Base-by-base conservation (phyloP, 1,140 invertebrate genomes). In the Micrasema minimum region DNA sequence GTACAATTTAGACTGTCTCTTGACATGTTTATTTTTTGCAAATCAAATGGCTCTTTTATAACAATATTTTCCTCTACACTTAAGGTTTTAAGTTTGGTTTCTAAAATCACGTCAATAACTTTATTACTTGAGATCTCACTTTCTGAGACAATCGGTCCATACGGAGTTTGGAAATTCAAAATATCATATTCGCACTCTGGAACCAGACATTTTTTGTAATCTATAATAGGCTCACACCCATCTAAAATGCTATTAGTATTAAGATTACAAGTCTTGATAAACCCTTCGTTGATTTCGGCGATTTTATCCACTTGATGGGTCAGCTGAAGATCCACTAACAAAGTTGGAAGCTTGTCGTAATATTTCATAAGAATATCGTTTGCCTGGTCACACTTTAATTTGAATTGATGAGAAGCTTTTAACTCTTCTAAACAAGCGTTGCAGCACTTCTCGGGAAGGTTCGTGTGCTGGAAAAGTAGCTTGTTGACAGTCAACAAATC, bases 71-170 rank as follows among this genome's bases (percentile, higher is more conserved):
- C 55, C 20, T 41, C 22, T 10, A 59, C 55, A 22, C 16, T 59
- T 3, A 59, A 35, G 7, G 55, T 59, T 59, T 59, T 59, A 5
- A 59, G 55, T n/a, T 59, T 59, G 9, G n/a, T 41, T 59, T 59
- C 55, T 12, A 59, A 59, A 18, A n/a, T 41, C 1, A 18, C 14
- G 4, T 59, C 55, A 12, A 22, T 1, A 16, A 57, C 53, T 35
- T n/a, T 18, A 11, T 38, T 22, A 4, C 11, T 10, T 22, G 2
- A 9, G 7, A 18, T 38, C 20, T 59, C 51, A 31, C 9, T 14
- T 0, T 26, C n/a, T 0, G 31, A 55, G 14, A 23, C n/a, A 0
- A 55, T 26, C 10, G 46, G 11, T 20, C 20, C 18, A 48, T 16
- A 48, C 3, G 26, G 26, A 7, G 26, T 4, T 46, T 55, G 26